phyloP scores from a whole-genome alignment of 1,140 invertebrate genomes.

The Pomacea maculata region DNA sequence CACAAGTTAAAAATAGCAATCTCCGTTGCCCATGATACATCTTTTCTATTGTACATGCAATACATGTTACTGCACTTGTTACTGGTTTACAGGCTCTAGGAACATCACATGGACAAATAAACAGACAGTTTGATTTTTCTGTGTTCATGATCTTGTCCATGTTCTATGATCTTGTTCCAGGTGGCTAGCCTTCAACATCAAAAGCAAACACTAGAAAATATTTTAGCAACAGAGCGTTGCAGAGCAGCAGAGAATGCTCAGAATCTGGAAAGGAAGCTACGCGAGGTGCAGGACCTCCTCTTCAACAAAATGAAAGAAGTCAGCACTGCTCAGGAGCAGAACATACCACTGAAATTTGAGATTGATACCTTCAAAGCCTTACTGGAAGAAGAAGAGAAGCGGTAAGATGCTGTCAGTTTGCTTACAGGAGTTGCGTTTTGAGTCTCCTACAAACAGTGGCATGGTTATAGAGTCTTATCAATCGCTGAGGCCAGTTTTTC shows the following conservation, averaged over 20 bases:
- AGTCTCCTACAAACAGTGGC: not conserved
- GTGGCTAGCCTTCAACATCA: constrained; percentile 44
- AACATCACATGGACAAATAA: no score
- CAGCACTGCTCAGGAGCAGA: constrained; percentile 39
- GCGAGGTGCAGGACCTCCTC: constrained; percentile 49
- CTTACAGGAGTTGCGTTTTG: not conserved
- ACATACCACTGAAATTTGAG: constrained; percentile 52
- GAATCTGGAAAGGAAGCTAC: constrained; percentile 44
- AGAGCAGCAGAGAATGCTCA: constrained; percentile 39
- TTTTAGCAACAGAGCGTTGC: constrained; percentile 35
- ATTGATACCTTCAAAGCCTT: constrained; percentile 50
- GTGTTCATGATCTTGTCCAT: no score
- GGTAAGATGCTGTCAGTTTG: constrained; percentile 27
- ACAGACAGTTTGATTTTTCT: no score
- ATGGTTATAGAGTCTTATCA: no score
- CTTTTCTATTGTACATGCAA: no score
- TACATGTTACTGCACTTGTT: no score
- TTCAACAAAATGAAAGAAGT: constrained; percentile 54
- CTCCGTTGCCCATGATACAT: no score
- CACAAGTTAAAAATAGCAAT: no score
- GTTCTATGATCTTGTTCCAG: constrained; percentile 23
- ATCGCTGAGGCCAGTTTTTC: no score
- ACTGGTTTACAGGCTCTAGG: no score
- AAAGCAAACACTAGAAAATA: constrained; percentile 41
- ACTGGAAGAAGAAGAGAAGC: constrained; percentile 55